These are phyloP conservation scores for Amblyjoppa proteus DNA, from an alignment of 2,888 invertebrate species.

Conservation along the genomic window DNA sequence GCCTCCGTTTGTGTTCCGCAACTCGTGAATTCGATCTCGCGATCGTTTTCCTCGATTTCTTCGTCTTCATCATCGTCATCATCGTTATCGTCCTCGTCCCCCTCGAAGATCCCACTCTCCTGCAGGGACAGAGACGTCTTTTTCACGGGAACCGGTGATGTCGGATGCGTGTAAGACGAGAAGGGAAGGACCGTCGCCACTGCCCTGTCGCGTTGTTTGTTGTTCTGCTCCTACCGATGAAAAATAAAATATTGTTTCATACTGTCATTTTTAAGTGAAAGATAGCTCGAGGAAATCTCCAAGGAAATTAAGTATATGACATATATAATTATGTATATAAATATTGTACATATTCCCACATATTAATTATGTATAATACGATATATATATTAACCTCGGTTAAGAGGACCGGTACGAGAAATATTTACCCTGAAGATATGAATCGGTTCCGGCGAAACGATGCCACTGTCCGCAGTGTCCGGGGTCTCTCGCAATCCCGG, in stretches of 20 bases:
- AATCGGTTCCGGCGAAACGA: constrained; percentile 86
- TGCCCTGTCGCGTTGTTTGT: constrained; percentile 78
- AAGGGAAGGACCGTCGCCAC: constrained; percentile 81
- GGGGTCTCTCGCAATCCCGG: constrained; percentile 75
- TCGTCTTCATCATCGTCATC: constrained; percentile 80
- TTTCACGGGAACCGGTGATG: constrained; percentile 73
- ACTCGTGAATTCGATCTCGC: constrained; percentile 76
- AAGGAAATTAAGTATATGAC: too few species aligned
- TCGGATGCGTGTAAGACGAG: constrained; percentile 73
- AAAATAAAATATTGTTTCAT: constrained; percentile 2
- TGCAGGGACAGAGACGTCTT: constrained; percentile 85
- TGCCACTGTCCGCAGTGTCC: constrained; percentile 78
- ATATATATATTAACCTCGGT: too few species aligned
- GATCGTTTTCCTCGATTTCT: constrained; percentile 84
- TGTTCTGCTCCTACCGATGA: constrained; percentile 73
- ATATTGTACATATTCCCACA: too few species aligned
- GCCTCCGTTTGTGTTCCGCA: constrained; percentile 80
- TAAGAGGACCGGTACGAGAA: too few species aligned
- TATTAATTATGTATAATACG: too few species aligned
- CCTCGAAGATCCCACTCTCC: constrained; percentile 92
- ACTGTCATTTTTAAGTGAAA: too few species aligned
- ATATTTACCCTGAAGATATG: constrained; percentile 77
- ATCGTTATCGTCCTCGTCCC: constrained; percentile 85
- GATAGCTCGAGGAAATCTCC: too few species aligned
- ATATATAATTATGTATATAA: too few species aligned